Evolutionary conservation across 2,797 vertebrate species (phyloP).

Genomic region (Microchirus variegatus): DNA sequence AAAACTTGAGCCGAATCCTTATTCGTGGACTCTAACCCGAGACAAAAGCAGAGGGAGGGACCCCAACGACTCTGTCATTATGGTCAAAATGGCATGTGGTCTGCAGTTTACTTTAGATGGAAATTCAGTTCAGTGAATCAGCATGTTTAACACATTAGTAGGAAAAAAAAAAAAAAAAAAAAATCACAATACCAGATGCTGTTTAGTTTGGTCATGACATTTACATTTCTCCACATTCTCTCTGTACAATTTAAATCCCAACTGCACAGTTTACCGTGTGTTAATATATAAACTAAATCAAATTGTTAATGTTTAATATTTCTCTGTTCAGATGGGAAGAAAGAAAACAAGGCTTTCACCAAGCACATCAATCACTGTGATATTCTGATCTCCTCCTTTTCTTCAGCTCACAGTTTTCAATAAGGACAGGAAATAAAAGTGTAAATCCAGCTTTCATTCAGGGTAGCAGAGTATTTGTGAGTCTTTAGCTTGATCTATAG

Average conservation of each 20-base stretch:
- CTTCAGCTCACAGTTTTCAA: conserved; percentile 71
- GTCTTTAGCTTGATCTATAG: conserved; percentile 68
- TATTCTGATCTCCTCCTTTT: conserved; percentile 55
- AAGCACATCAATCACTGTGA: conserved; percentile 63
- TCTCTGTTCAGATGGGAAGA: conserved; percentile 21
- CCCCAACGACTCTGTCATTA: conserved; percentile 65
- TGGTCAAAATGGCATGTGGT: conserved; percentile 64
- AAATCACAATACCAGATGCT: conserved; percentile 46
- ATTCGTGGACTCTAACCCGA: conserved; percentile 45
- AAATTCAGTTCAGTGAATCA: conserved; percentile 50
- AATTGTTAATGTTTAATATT: conserved; percentile 41
- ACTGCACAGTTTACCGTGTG: conserved; percentile 20
- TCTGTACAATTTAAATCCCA: conserved; percentile 21
- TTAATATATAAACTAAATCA: conserved; percentile 46
- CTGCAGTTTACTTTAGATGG: conserved; percentile 60
- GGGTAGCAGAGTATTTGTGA: conserved; percentile 69
- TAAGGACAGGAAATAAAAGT: conserved; percentile 71
- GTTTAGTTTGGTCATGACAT: conserved; percentile 10
- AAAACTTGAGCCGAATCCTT: conserved; percentile 62
- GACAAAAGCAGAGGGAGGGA: conserved; percentile 53
- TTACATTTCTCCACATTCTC: conserved; percentile 11
- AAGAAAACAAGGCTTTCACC: conserved; percentile 44
- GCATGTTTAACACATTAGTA: conserved; percentile 63
- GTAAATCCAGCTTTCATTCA: conserved; percentile 74
- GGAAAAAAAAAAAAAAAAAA: conserved; percentile 27